A percentile compares a stretch with the other conserved stretches of the same genome.
These are phyloP conservation scores for Neuroscelio doddi DNA, from an alignment of 2,888 invertebrate species.

Conservation along the genomic window DNA sequence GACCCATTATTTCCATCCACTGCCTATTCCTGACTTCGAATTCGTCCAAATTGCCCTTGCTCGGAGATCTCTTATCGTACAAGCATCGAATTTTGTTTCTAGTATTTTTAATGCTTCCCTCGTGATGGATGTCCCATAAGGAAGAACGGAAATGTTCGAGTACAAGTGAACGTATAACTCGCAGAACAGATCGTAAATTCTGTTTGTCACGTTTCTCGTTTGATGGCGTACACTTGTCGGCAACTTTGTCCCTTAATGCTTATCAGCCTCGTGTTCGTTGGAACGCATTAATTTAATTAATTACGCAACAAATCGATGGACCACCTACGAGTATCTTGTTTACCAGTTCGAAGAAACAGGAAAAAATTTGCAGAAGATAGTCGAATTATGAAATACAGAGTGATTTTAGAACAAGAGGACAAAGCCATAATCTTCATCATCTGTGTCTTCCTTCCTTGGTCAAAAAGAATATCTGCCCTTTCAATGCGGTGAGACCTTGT, in stretches of 20 bases:
- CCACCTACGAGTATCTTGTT: conserved; percentile 31
- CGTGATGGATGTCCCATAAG: conserved; percentile 34
- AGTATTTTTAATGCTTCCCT: conserved; percentile 29
- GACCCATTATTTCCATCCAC: conserved; percentile 45
- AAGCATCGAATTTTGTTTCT: conserved; percentile 47
- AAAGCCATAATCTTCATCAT: conserved; percentile 17
- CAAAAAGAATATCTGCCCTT: conserved; percentile 33
- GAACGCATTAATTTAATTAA: conserved; percentile 15
- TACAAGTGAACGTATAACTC: conserved; percentile 33
- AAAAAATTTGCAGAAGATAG: too few relatives aligned
- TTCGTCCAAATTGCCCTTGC: conserved; percentile 41
- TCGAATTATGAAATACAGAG: conserved; percentile 15
- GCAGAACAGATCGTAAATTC: conserved; percentile 39
- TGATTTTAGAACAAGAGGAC: conserved; percentile 25
- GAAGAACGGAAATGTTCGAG: conserved; percentile 30
- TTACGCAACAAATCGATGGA: conserved; percentile 19
- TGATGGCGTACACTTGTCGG: conserved; percentile 12
- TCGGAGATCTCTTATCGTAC: conserved; percentile 47
- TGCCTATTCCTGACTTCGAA: conserved; percentile 40
- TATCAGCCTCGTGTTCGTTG: neutral
- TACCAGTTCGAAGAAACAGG: too few relatives aligned
- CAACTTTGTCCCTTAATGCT: conserved; percentile 5
- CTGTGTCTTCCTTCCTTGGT: conserved; percentile 22
- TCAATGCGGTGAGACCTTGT: conserved; percentile 42
- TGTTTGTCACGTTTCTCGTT: conserved; percentile 32